Evolutionary conservation across 2,113 vertebrate genomes (phyloP), one percentile per base, ranked within the genome.

Genomic region (Polypterus senegalus): DNA sequence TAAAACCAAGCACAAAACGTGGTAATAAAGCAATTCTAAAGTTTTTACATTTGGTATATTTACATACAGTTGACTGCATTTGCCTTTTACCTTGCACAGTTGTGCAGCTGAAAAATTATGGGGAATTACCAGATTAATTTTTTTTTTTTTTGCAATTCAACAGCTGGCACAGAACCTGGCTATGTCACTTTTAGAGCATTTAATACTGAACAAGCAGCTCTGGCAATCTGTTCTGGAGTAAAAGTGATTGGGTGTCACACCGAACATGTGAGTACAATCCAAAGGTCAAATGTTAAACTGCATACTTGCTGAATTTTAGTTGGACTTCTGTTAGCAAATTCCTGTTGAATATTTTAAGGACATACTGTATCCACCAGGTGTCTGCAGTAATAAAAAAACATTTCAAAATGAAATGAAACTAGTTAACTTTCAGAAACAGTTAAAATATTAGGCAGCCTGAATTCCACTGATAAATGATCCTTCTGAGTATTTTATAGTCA

Each of bases 161-260:
- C 59, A 76, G 72, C 0, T 1, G 69, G 74, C 57, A 72, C 75
- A 55, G 46, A 46, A 10, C 49, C 73, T 4, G 78, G 73, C 62
- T 78, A 66, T 47, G 6, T 75, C 43, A 66, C 68, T 10, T 76
- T 81, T 67, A 68, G 70, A 51, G 76, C 68, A 4, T 72, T 75
- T 57, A 81, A 82, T 48, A 49, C 57, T 3, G 72, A 81, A 68
- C 49, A 66, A 61, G 70, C 73, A 57, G 68, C 60, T 9, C 62
- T 65, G 7, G 76, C 74, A n/a, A 57, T 77, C 43, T 79, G 80
- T 67, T 48, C 78, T 58, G 70, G 77, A 1, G 1, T 82, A 5
- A 81, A 64, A 67, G 72, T 74, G 9, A 71, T 59, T 0, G 67
- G 69, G 43, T 79, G 73, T 57, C 68, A 72, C 54, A 61, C 48